phyloP scores from a whole-genome alignment of 2,888 invertebrate species.

The Prosapia bicincta region DNA sequence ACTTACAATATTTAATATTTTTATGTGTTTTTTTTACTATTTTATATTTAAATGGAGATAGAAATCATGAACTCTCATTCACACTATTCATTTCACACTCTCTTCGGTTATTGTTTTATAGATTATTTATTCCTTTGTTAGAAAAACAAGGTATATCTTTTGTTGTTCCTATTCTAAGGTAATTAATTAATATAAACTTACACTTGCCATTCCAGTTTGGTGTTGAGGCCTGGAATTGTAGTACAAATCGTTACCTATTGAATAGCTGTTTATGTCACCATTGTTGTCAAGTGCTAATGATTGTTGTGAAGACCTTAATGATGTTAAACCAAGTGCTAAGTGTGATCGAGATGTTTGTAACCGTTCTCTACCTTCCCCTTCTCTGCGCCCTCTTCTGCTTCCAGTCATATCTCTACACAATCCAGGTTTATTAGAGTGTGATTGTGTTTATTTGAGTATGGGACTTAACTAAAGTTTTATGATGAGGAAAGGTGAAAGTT shows the following conservation, averaged over 20 bases:
- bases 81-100: too few relatives aligned
- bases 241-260: conserved; percentile 67
- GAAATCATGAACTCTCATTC: too few relatives aligned
- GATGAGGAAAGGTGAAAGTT: too few relatives aligned
- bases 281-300: conserved; percentile 4
- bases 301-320: conserved; percentile 16
- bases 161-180: neutral
- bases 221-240: conserved; percentile 63
- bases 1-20: too few relatives aligned
- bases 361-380: conserved; percentile 31
- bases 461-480: too few relatives aligned
- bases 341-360: conserved; percentile 39
- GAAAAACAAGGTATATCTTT: too few relatives aligned
- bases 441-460: too few relatives aligned
- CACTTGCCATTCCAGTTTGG: conserved; percentile 34
- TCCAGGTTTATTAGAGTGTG: too few relatives aligned
- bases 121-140: too few relatives aligned
- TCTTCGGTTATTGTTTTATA: too few relatives aligned
- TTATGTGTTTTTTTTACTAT: too few relatives aligned
- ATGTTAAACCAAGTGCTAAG: conserved; percentile 36
- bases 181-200: neutral
- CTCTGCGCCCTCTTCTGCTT: conserved; percentile 5
- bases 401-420: neutral
- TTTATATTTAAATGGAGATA: too few relatives aligned
- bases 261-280: conserved; percentile 44